phyloP scores from a whole-genome alignment of 2,888 invertebrate species.

The Autographa gamma region DNA sequence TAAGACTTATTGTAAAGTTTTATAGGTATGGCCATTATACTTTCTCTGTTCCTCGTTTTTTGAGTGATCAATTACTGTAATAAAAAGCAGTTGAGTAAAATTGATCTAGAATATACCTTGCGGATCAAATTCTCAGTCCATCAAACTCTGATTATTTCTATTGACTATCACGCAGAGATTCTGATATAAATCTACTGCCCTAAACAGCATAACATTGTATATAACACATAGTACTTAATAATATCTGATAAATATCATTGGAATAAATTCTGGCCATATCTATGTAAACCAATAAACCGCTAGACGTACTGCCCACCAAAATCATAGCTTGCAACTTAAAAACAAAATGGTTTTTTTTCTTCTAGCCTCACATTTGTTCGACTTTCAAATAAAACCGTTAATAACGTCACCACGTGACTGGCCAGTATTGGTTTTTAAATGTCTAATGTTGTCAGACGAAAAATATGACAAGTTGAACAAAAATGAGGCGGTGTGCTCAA shows the following conservation, averaged over 20 bases:
- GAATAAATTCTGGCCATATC: conserved; percentile 34
- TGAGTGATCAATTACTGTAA: not conserved
- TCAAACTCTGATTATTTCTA: no score
- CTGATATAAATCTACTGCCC: not conserved
- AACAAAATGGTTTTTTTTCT: conserved; percentile 34
- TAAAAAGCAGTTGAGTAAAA: not conserved
- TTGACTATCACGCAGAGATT: not conserved
- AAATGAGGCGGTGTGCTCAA: conserved; percentile 58
- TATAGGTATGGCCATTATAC: conserved; percentile 44
- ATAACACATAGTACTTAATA: conserved; percentile 2
- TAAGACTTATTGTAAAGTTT: conserved; percentile 47
- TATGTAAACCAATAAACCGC: conserved; percentile 30
- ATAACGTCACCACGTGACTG: conserved; percentile 12
- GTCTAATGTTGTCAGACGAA: conserved; percentile 17
- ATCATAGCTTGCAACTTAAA: conserved; percentile 51
- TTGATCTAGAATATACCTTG: no score
- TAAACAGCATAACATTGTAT: not conserved
- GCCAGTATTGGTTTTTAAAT: conserved; percentile 6
- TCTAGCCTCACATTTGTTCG: conserved; percentile 50
- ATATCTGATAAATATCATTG: not conserved
- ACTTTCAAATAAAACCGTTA: not conserved
- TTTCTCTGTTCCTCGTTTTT: not conserved
- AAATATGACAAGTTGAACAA: conserved; percentile 20
- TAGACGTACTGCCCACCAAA: conserved; percentile 64
- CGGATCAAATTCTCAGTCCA: no score